phyloP scores from a whole-genome alignment of 2,113 vertebrate species.

The Hippocampus abdominalis region DNA sequence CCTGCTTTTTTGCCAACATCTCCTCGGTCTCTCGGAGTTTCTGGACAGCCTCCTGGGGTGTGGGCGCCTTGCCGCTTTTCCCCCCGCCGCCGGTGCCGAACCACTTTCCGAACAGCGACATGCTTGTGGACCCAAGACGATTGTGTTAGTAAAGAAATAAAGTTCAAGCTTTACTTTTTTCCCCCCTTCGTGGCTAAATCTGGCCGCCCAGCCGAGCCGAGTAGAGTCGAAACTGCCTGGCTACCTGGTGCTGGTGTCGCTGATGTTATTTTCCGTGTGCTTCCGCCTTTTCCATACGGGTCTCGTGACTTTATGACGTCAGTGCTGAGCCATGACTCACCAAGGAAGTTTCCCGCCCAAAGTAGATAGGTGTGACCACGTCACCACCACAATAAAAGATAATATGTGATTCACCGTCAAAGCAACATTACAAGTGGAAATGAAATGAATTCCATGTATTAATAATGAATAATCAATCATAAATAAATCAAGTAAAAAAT shows the following conservation, averaged over 20 bases:
- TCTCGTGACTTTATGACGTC: slow-evolving; percentile 69
- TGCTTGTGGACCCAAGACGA: slow-evolving; percentile 36
- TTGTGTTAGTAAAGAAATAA: background rate
- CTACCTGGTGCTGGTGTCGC: background rate
- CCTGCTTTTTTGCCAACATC: slow-evolving; percentile 94
- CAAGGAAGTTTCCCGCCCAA: background rate
- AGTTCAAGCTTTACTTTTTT: background rate
- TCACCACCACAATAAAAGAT: background rate
- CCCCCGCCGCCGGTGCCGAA: slow-evolving; percentile 82
- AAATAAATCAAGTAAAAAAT: no score
- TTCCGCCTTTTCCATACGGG: slow-evolving; percentile 59
- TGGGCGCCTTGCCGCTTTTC: slow-evolving; percentile 81
- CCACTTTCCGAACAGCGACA: slow-evolving; percentile 85
- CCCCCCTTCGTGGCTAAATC: background rate
- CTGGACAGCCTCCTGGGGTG: slow-evolving; percentile 90
- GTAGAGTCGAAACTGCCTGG: background rate
- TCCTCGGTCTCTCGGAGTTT: slow-evolving; percentile 90
- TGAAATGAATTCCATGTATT: no score
- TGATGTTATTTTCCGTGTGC: slow-evolving; percentile 48
- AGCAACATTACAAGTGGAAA: no score
- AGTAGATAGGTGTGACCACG: background rate
- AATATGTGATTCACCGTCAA: background rate
- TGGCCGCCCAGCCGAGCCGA: background rate
- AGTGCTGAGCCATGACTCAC: slow-evolving; percentile 38
- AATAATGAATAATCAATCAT: no score